Percentiles rank a stretch among this genome's conserved stretches.
phyloP scores from a whole-genome alignment of 1,140 invertebrate species.

The Megalopta genalis region DNA sequence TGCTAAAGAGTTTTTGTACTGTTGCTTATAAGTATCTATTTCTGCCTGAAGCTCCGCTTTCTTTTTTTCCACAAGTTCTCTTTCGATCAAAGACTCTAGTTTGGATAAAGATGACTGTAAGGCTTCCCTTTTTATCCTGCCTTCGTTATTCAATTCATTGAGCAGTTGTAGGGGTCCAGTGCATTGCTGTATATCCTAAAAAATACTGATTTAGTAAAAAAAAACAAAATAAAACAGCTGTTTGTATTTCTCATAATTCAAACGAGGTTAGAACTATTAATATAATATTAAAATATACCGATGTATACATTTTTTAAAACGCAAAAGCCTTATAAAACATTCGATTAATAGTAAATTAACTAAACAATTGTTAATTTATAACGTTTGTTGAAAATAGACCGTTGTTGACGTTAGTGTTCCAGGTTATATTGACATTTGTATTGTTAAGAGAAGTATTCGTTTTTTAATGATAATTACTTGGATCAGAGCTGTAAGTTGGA shows the following conservation, averaged over 20 bases:
- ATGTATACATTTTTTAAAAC: not conserved
- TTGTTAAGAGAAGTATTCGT: not conserved
- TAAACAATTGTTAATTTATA: not conserved
- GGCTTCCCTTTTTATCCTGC: constrained; percentile 84
- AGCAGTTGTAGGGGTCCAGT: constrained; percentile 84
- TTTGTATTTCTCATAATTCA: not conserved
- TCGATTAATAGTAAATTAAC: not conserved
- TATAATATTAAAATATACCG: constrained; percentile 19
- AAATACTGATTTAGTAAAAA: constrained; percentile 2
- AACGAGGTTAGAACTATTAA: not conserved
- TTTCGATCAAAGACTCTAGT: constrained; percentile 83
- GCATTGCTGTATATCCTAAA: constrained; percentile 85
- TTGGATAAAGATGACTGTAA: constrained; percentile 85
- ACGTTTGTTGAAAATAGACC: not conserved
- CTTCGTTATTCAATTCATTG: constrained; percentile 86
- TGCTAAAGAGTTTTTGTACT: constrained; percentile 85
- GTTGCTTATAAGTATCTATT: constrained; percentile 85
- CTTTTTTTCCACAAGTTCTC: constrained; percentile 82
- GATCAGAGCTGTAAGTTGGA: constrained; percentile 88
- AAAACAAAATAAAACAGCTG: not conserved
- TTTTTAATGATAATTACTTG: constrained; percentile 81
- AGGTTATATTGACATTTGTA: constrained; percentile 23
- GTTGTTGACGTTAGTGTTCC: not conserved
- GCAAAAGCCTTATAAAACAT: constrained; percentile 1
- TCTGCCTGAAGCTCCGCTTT: constrained; percentile 83